Base-by-base conservation (phyloP, 2,113 vertebrate genomes). In the Myotis yumanensis region DNA sequence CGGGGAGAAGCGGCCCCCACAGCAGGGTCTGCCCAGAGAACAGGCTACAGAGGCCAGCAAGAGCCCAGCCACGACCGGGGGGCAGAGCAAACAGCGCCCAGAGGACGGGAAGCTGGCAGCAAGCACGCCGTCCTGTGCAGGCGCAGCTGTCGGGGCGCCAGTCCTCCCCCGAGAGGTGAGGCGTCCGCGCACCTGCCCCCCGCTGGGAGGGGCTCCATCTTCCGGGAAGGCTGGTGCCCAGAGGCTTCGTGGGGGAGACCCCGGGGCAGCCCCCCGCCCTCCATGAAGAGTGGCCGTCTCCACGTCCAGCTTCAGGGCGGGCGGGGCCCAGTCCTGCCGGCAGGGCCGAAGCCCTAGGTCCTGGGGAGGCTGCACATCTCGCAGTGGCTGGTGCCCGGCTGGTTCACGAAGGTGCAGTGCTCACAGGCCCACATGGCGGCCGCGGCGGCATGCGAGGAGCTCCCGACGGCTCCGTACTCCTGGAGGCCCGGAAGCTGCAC, bases 391-490 rank as follows among this genome's bases (percentile, higher is more conserved):
- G 99, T 99, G 98, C 99, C 99, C 0, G 99, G 99, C 98, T 99
- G 99, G 98, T 99, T 99, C 99, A 99, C 99, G 98, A 99, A 99
- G 98, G 99, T 99, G 98, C 99, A 99, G 98, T 99, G 99, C 95
- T 99, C 98, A 92, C 99, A 99, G 91, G 99, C 99, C 99, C 99
- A 99, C 99, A 99, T 98, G 97, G 99, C 98, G 0, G 99, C 98
- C 1, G 99, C 96, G n/a, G 98, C 97, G 4, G 98, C 95, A 0
- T 98, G 98, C 0, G 98, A 96, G 3, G 99, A 97, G 81, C 99
- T 99, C 0, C 99, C 99, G 66, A 98, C 97, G 37, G 99, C 99
- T 6, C 99, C 99, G 4, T 98, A 99, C 32, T 99, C 99, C 6
- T 98, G 98, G 59, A 99, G 98, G 89, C 99, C 99, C 1, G 99